Conservation (phyloP, 1,140 invertebrate species). For the Pectinophora gossypiella region DNA sequence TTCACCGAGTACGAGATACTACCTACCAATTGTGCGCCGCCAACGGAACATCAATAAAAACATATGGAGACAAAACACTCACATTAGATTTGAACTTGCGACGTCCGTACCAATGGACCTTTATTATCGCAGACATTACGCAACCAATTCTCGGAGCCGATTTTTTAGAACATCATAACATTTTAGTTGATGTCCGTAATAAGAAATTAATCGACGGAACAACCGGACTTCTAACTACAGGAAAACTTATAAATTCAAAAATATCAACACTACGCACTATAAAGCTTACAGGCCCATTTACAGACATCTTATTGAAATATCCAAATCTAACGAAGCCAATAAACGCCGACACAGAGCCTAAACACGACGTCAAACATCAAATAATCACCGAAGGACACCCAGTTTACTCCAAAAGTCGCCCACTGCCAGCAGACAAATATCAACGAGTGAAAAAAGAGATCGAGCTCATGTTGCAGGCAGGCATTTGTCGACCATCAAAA, state of each 20-base stretch:
- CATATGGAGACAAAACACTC: not conserved
- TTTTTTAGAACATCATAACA: not conserved
- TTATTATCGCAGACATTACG: not conserved
- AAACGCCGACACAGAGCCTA: not conserved
- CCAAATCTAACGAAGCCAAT: not conserved
- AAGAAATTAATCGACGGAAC: not conserved
- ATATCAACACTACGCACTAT: not conserved
- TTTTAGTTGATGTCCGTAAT: conserved; percentile 1
- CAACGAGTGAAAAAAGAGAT: conserved; percentile 44
- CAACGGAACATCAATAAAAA: not conserved
- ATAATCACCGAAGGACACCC: conserved; percentile 37
- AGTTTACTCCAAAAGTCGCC: conserved; percentile 20
- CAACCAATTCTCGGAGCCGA: not conserved
- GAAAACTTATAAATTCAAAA: not conserved
- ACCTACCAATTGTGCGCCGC: conserved; percentile 1
- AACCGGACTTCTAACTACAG: not conserved
- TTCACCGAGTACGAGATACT: not conserved
- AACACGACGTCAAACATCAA: conserved; percentile 18
- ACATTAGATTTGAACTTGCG: not conserved
- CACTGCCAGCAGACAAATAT: conserved; percentile 40
- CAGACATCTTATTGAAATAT: conserved; percentile 3
- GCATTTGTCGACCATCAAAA: conserved; percentile 40
- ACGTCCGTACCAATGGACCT: not conserved
- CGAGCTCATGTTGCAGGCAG: conserved; percentile 35
- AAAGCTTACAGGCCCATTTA: not conserved